Evolutionary conservation across 2,797 vertebrate species (phyloP), one percentile per base, ranked within the genome.

Genomic region (Brachymystax lenok): DNA sequence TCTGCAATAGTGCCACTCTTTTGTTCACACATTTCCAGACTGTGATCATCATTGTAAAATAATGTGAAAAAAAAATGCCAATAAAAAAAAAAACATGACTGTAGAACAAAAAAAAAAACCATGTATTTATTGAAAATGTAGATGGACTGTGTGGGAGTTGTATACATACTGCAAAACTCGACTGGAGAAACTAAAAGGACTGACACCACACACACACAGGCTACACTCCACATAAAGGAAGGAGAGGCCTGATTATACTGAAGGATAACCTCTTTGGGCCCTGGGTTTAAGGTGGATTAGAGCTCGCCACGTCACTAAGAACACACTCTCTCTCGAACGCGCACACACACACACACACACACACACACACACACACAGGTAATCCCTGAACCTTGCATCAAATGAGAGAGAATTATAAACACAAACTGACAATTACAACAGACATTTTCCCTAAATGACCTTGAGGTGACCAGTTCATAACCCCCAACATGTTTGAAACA

Each of bases 1-100:
- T 94, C 93, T 95, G 93, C 95, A 94, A 94, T 95, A 92, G 95
- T 95, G 94, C 95, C 97, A 95, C 94, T 95, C 95, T 93, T 95
- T 92, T 96, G 93, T 86, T 72, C 80, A 87, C 91, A 91, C 93
- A 93, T 92, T 93, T 91, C 88, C 88, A 90, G 88, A 88, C 89
- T 92, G 89, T 93, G 92, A 92, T 77, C 89, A 85, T 91, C 88
- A 88, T 85, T 92, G 92, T 93, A 91, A 92, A 91, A 90, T 91
- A 91, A 85, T 80, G 86, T 89, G 85, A 2, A 61, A 54, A 40
- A 69, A 86, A 92, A 92, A 92, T 89, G 92, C 88, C 90, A 94
- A 93, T 93, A 92, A 93, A 93, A 91, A 86, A 86, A 24, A 24
- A 81, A 89, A 88, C 73, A 88, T 86, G 88, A 88, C 85, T 84